Conservation (phyloP, 2,113 vertebrate species). For the Egretta garzetta region DNA sequence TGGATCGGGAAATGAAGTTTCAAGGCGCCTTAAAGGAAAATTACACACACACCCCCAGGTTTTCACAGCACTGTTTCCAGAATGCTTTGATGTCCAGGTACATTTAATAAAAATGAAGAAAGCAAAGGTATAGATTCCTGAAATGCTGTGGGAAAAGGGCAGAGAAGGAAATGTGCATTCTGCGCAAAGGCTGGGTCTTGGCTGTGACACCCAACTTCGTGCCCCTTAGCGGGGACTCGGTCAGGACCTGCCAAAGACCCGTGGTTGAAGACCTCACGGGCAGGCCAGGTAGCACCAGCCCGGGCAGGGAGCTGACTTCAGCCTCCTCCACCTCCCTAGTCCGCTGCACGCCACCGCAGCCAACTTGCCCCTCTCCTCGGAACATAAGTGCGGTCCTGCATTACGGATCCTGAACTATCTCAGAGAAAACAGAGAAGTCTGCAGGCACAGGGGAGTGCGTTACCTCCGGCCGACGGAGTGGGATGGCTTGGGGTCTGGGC, state of each 20-base stretch:
- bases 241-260: not conserved
- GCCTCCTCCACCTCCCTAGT: not conserved
- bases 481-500: not conserved
- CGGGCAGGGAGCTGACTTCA: not conserved
- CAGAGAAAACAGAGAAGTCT: not conserved
- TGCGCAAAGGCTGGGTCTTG: not conserved
- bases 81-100: not conserved
- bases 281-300: not conserved
- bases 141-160: not conserved
- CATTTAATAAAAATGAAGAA: not conserved
- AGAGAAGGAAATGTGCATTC: not conserved
- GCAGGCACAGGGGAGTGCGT: not conserved
- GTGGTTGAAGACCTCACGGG: not conserved
- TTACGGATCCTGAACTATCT: not conserved
- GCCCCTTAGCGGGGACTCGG: not conserved
- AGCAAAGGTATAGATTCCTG: not conserved
- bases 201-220: not conserved
- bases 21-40: not conserved
- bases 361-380: not conserved
- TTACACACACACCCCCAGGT: not conserved
- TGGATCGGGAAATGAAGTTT: not conserved
- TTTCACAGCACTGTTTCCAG: not conserved
- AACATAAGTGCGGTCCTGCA: fast-evolving
- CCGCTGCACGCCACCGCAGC: fast-evolving
- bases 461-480: not conserved